Conservation (phyloP, 2,888 invertebrate species). For the Caenorhabditis angaria region DNA sequence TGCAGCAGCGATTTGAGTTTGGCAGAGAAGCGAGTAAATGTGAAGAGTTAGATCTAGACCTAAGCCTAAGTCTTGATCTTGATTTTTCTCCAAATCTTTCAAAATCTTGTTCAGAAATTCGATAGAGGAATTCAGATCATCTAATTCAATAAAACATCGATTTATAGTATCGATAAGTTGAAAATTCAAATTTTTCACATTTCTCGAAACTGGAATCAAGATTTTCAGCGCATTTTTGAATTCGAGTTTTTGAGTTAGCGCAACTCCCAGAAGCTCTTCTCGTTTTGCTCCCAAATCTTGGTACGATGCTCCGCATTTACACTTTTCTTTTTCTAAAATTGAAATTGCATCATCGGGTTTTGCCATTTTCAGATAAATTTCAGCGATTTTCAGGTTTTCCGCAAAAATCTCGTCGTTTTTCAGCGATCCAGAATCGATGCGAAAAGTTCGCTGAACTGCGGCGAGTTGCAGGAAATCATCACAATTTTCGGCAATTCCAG, state of each 20-base stretch:
- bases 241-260: conserved; percentile 5
- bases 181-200: conserved; percentile 10
- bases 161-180: conserved; percentile 27
- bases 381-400: conserved; percentile 8
- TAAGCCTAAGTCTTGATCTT: conserved; percentile 14
- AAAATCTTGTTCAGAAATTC: conserved; percentile 34
- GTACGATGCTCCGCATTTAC: no score
- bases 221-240: conserved; percentile 12
- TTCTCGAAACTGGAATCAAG: conserved; percentile 25
- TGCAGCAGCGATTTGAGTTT: conserved; percentile 27
- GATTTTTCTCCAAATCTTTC: conserved; percentile 9
- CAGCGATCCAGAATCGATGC: conserved; percentile 1
- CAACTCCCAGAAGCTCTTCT: background rate
- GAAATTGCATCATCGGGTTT: conserved; percentile 4
- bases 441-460: conserved; percentile 16
- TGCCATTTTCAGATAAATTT: conserved; percentile 14
- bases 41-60: conserved; percentile 16
- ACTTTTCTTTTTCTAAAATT: conserved; percentile 2
- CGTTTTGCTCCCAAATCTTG: no score
- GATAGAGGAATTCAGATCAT: conserved; percentile 28
- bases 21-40: conserved; percentile 33
- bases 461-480: conserved; percentile 14
- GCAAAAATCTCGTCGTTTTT: background rate
- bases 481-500: conserved; percentile 23
- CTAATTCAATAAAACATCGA: conserved; percentile 21